phyloP scores from a whole-genome alignment of 2,888 invertebrate species.

The Lasioglossum vierecki region DNA sequence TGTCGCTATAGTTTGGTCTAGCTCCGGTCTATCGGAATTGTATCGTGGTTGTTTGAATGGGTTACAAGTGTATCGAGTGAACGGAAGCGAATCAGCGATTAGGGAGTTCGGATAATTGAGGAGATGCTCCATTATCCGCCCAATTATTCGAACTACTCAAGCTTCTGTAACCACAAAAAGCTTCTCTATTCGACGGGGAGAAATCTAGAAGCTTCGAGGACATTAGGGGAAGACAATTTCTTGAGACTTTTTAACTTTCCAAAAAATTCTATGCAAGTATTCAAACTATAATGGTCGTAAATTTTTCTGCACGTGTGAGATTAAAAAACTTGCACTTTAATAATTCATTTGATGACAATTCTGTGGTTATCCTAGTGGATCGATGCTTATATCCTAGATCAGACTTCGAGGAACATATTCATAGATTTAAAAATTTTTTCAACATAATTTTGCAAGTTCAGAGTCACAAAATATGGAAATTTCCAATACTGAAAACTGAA shows the following conservation, averaged over 20 bases:
- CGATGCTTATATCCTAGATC: neutral
- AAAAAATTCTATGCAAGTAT: neutral
- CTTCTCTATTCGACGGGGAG: neutral
- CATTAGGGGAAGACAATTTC: neutral
- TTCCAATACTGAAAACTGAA: no score
- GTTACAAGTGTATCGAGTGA: slow-evolving; percentile 38
- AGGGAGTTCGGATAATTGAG: slow-evolving; percentile 2
- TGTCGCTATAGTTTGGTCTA: slow-evolving; percentile 4
- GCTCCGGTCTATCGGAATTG: slow-evolving; percentile 16
- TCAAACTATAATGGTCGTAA: neutral
- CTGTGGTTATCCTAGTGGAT: neutral
- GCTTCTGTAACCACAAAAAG: neutral
- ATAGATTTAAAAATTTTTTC: neutral
- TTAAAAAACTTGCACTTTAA: neutral
- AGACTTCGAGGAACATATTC: neutral
- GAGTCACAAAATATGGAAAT: no score
- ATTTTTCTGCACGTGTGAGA: neutral
- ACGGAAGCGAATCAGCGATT: slow-evolving; percentile 23
- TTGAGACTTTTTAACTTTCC: neutral
- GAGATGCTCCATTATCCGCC: neutral
- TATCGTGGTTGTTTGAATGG: slow-evolving; percentile 33
- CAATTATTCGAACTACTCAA: neutral
- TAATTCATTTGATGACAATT: neutral
- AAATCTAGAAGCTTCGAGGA: neutral
- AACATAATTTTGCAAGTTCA: neutral